phyloP scores from a whole-genome alignment of 2,113 vertebrate species.

The Cynopterus brachyotis region DNA sequence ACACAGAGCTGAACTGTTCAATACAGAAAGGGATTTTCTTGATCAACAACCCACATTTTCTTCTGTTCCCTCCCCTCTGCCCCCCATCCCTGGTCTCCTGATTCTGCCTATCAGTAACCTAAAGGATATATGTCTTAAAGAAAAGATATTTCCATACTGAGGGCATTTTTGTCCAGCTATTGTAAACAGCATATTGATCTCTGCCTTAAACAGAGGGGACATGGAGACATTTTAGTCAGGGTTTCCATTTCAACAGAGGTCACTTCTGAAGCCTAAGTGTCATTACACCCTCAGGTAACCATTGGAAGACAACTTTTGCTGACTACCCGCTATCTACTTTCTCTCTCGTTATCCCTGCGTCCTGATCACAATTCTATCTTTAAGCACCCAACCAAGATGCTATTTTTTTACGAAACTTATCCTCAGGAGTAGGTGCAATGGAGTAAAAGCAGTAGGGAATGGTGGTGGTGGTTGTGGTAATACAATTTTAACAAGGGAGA shows the following conservation, averaged over 20 bases:
- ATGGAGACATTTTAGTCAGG: not conserved
- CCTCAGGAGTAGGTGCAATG: not conserved
- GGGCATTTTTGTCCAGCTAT: not conserved
- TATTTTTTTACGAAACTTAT: not conserved
- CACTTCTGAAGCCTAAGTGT: not conserved
- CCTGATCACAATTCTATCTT: not conserved
- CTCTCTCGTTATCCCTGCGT: not conserved
- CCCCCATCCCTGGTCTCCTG: not conserved
- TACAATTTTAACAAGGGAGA: not conserved
- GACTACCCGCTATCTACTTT: not conserved
- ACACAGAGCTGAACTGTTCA: not conserved
- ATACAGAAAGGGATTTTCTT: not conserved
- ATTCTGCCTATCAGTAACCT: not conserved
- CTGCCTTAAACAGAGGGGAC: not conserved
- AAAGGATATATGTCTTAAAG: not conserved
- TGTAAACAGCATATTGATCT: not conserved
- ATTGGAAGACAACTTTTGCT: not conserved
- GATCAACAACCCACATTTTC: not conserved
- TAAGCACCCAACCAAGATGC: not conserved
- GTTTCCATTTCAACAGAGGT: not conserved
- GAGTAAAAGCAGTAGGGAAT: not conserved
- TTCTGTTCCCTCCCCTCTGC: not conserved
- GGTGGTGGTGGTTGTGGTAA: fast-evolving
- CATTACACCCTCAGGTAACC: not conserved
- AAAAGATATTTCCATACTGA: not conserved